Conservation (phyloP, 1,140 invertebrate genomes). For the Scaptomyza pallida region DNA sequence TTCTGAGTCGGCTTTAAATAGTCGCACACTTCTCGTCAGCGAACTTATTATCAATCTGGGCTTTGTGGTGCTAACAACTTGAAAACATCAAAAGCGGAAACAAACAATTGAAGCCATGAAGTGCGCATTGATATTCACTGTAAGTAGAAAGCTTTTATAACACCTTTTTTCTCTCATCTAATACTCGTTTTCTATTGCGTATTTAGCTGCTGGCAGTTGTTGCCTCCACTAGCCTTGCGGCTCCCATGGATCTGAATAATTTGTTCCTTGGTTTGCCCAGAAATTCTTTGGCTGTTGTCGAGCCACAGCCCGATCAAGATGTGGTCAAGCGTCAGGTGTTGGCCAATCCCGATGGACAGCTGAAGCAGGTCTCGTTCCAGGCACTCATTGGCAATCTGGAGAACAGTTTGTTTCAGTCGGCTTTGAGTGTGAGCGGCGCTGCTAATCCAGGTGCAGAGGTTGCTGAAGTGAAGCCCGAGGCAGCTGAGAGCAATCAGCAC, state of each 20-base stretch:
- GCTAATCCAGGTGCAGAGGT: conserved; percentile 47
- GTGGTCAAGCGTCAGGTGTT: conserved; percentile 70
- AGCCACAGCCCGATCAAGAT: conserved; percentile 40
- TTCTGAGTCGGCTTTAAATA: conserved; percentile 54
- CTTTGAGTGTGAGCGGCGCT: conserved; percentile 58
- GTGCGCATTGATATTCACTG: conserved; percentile 67
- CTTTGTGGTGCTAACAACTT: conserved; percentile 59
- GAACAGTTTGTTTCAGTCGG: conserved; percentile 72
- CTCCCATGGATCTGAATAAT: conserved; percentile 56
- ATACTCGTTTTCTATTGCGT: not conserved
- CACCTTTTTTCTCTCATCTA: too few relatives aligned
- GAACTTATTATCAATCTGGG: conserved; percentile 72
- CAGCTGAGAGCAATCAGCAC: conserved; percentile 32
- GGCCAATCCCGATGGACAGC: conserved; percentile 57
- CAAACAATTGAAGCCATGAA: conserved; percentile 63
- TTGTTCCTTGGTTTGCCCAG: conserved; percentile 43
- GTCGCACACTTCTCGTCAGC: conserved; percentile 43
- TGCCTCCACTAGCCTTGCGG: conserved; percentile 34
- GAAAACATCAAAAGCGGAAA: conserved; percentile 3
- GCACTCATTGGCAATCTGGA: conserved; percentile 72
- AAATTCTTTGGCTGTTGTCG: conserved; percentile 7
- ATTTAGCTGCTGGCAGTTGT: conserved; percentile 40
- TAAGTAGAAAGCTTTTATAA: conserved; percentile 43
- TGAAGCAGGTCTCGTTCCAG: conserved; percentile 75
- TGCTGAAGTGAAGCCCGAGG: conserved; percentile 48